Base-by-base conservation (phyloP, 2,888 invertebrate species). In the Odontocerum albicorne region DNA sequence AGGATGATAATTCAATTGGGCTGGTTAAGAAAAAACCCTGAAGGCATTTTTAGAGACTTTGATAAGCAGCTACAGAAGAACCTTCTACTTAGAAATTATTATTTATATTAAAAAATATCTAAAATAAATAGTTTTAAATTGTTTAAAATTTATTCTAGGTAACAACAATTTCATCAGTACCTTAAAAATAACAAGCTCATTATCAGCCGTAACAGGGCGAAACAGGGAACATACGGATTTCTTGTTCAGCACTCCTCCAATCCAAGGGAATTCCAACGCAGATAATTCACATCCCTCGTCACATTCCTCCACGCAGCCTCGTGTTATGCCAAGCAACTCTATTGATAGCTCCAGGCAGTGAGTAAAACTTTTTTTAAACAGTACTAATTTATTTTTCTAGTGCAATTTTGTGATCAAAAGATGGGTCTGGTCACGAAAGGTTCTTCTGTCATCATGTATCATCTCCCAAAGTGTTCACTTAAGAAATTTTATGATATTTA, bases 201-300 rank as follows among this genome's bases (percentile, higher is more conserved):
- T 78, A 61, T 76, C 77, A 52, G 74, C 77, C 15, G 76, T 77
- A 67, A 74, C 72, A 62, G 70, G 66, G 62, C 73, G 75, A 61
- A 72, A 68, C 2, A 66, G 69, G 36, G 73, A 72, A 61, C 70
- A 61, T 38, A 39, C 67, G n/a, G 75, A 74, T 59, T 75, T 76
- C 69, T 74, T 77, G 64, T 67, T 71, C 61, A 70, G 67, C 62
- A 60, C 65, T 17, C 31, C 45, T 8, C 36, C 55, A 17, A 52
- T 55, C 35, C 49, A 52, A 16, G 15, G 43, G 4, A 66, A 65
- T 47, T 64, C 64, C 49, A 51, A 50, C n/a, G 13, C 31, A 1
- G 47, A 43, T 10, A 19, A 42, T 8, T 22, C 33, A 2, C 19
- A 17, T 3, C 32, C 38, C 19, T 20, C 10, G 40, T n/a, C 36